A percentile compares a stretch with the other conserved stretches of the same genome.
Conservation (phyloP, 2,797 vertebrate species). For the Muraenolepis orangiensis region DNA sequence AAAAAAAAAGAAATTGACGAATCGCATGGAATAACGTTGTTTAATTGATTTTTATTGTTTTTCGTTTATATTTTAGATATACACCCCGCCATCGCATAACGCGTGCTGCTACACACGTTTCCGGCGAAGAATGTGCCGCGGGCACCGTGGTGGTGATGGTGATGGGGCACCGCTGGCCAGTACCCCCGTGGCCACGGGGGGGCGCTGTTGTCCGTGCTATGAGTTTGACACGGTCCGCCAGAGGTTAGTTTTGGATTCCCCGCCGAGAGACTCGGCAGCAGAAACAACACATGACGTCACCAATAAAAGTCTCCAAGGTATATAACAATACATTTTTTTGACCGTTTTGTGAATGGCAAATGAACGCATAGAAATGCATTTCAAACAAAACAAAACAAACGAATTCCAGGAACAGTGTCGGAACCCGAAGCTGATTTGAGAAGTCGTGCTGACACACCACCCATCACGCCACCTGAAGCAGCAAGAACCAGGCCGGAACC, state of each 20-base stretch:
- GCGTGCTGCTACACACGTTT: conserved; percentile 54
- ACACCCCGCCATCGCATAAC: not conserved
- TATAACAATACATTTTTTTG: not conserved
- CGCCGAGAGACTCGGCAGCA: conserved; percentile 19
- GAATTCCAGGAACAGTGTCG: not conserved
- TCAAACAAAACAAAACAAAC: too few species aligned
- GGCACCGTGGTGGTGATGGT: conserved; percentile 7
- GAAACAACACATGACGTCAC: not conserved
- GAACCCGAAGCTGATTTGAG: conserved; percentile 11
- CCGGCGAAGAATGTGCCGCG: conserved; percentile 52
- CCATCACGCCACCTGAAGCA: not conserved
- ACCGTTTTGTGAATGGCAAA: not conserved
- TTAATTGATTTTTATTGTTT: conserved; percentile 10
- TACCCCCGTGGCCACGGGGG: conserved; percentile 65
- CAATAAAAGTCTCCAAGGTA: conserved; percentile 18
- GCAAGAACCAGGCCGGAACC: not conserved
- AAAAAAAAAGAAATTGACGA: too few species aligned
- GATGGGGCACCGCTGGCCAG: conserved; percentile 45
- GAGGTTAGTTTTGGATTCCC: conserved; percentile 59
- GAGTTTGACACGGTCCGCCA: conserved; percentile 57
- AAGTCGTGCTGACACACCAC: not conserved
- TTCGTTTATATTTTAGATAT: conserved; percentile 24
- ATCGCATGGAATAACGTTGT: conserved; percentile 6
- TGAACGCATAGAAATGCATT: too few species aligned
- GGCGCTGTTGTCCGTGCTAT: conserved; percentile 52